Base-by-base conservation (phyloP, 1,140 invertebrate species). In the Musca domestica region DNA sequence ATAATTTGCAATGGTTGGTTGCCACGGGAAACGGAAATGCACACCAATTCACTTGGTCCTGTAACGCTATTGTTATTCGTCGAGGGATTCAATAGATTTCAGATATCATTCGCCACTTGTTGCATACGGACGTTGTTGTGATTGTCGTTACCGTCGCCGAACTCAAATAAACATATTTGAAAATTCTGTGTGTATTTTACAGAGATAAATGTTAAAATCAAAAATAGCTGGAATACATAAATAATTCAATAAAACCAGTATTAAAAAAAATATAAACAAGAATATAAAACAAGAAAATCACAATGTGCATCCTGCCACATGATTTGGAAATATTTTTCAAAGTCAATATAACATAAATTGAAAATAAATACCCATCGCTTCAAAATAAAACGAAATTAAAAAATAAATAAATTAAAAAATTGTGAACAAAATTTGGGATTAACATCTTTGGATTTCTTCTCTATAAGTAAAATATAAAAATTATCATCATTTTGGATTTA, bases 401-500 rank as follows among this genome's bases (percentile, higher is more conserved):
- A 58, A 52, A 68, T 52, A 34, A 64, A 64, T 51, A 41, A 22
- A 41, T 58, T 25, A 7, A 58, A n/a, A 64, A 3, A 20, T 46
- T 14, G 12, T 1, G 41, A 46, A 64, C 12, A 46, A 64, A 64
- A 64, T 46, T 46, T 19, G 22, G 22, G 10, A n/a, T 58, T 25
- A 58, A 58, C n/a, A n/a, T n/a, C 9, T 58, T 22, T 58, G 20
- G 10, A 65, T 48, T 22, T 64, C 17, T 47, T 19, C 23, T 12
- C 0, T 12, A 66, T 34, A 12, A n/a, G 12, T 27, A 15, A 19
- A 58, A 47, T 20, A 41, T n/a, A 67, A 25, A 46, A 56, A 61
- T 41, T 17, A 19, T 51, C 27, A 34, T 15, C 17, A 67, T 52
- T 64, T 66, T 72, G 77, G 76, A 80, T 74, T 80, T 70, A 66